A percentile compares a stretch with the other conserved stretches of the same genome.
Evolutionary conservation across 1,140 invertebrate genomes (phyloP).

Genomic region (Patella vulgata): DNA sequence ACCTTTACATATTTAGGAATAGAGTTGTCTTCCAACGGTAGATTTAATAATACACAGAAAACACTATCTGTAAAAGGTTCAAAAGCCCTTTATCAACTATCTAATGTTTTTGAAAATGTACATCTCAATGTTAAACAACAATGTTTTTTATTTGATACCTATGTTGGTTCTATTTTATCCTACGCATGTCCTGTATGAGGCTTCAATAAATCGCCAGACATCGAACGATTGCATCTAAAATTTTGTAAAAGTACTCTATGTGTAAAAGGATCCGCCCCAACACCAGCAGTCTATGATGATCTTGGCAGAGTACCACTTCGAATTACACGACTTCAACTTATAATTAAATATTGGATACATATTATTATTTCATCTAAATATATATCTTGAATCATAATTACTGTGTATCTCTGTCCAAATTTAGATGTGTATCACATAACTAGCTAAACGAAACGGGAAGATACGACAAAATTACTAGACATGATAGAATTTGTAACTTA

Average conservation of each 20-base stretch:
- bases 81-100: background rate
- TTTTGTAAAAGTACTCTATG: background rate
- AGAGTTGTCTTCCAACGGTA: too few species aligned
- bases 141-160: too few species aligned
- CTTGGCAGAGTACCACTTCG: background rate
- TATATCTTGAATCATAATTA: background rate
- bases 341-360: background rate
- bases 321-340: background rate
- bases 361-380: background rate
- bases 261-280: slow-evolving; percentile 1
- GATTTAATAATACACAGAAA: too few species aligned
- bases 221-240: too few species aligned
- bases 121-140: too few species aligned
- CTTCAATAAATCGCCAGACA: too few species aligned
- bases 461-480: background rate
- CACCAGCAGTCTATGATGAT: background rate
- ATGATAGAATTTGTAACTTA: background rate
- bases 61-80: slow-evolving; percentile 7
- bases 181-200: too few species aligned
- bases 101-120: too few species aligned
- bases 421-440: slow-evolving; percentile 9
- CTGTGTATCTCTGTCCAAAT: background rate
- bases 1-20: too few species aligned
- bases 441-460: slow-evolving; percentile 8
- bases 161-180: too few species aligned